Base-by-base conservation (phyloP, 2,113 vertebrate species). In the Spea multiplicata region DNA sequence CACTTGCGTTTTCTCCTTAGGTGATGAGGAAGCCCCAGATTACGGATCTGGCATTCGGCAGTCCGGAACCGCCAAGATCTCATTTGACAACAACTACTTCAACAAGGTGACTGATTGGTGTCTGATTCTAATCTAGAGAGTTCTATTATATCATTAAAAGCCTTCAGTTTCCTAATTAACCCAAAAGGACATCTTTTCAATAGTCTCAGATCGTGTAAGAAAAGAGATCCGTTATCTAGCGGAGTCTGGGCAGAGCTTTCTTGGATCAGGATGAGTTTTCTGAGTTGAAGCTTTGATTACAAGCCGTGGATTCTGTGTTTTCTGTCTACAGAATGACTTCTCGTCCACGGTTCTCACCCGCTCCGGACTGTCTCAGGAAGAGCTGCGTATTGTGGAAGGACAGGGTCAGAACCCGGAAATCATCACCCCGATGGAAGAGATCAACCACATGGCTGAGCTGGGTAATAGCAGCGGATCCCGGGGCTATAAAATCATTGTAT, bases 1-100 rank as follows among this genome's bases (percentile, higher is more conserved):
- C 30, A 5, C 61, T 64, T 30, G 16, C 8, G 5, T 4, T 64
- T 6, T 64, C 64, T 81, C 44, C 86, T 76, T 80, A 99, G 97
- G 92, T 82, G 97, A 99, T 57, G 97, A 99, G 83, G 97, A 99
- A 86, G 97, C 97, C 64, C 97, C 97, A 70, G 97, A 99, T 91
- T 99, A 99, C 75, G 97, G 97, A 30, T 99, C 97, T 71, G 97
- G 97, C 65, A 94, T 99, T 70, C 92, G 97, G 74, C 97, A 99
- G 90, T 99, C 97, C 3, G 97, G 97, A 83, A 99, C 96, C 0
- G 97, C 97, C 81, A 99, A 99, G 86, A 99, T 99, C 86, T 99
- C 97, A 16, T 99, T 99, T 73, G 96, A 99, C 85, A 95, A 99
- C 7, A 96, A 98, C 48, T 97, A 95, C 87, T 98, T 98, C 87